Percentiles rank a stretch among this genome's conserved stretches.
These are phyloP conservation scores for Pelobates cultripes DNA, from an alignment of 2,797 vertebrate species.

Conservation along the genomic window DNA sequence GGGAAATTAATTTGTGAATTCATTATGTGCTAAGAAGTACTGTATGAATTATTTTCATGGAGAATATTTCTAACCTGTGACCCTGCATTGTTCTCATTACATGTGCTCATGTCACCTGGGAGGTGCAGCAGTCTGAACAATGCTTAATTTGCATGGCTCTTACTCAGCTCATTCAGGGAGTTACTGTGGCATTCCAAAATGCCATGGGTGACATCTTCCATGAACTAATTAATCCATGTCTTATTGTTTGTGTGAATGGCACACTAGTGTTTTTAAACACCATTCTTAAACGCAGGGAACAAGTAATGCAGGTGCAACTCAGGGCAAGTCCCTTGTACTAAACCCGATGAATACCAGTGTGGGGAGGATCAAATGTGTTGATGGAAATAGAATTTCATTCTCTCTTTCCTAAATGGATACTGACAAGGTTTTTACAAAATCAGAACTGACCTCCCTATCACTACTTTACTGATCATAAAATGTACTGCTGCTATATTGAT, in stretches of 20 bases:
- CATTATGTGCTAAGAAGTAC: too few relatives aligned
- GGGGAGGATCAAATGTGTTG: not conserved
- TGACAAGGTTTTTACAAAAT: too few relatives aligned
- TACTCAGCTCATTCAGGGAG: slow-evolving; percentile 3
- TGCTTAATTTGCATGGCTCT: not conserved
- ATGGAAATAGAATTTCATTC: not conserved
- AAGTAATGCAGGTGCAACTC: not conserved
- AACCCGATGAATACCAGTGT: not conserved
- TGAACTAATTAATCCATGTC: not conserved
- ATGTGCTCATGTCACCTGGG: not conserved
- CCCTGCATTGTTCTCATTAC: not conserved
- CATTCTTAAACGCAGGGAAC: not conserved
- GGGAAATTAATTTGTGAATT: too few relatives aligned
- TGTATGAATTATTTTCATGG: too few relatives aligned
- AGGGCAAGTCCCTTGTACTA: not conserved
- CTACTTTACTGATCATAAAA: too few relatives aligned
- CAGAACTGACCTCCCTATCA: too few relatives aligned
- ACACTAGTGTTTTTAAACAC: not conserved
- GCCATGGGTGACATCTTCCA: not conserved
- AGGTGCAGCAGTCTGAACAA: not conserved
- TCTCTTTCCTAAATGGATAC: not conserved
- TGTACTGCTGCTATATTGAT: too few relatives aligned
- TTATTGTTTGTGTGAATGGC: not conserved
- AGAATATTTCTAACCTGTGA: not conserved
- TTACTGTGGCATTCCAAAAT: not conserved